Percentiles rank a stretch among this genome's conserved stretches.
Conservation (phyloP, 1,140 invertebrate genomes). For the Coptotermes formosanus region DNA sequence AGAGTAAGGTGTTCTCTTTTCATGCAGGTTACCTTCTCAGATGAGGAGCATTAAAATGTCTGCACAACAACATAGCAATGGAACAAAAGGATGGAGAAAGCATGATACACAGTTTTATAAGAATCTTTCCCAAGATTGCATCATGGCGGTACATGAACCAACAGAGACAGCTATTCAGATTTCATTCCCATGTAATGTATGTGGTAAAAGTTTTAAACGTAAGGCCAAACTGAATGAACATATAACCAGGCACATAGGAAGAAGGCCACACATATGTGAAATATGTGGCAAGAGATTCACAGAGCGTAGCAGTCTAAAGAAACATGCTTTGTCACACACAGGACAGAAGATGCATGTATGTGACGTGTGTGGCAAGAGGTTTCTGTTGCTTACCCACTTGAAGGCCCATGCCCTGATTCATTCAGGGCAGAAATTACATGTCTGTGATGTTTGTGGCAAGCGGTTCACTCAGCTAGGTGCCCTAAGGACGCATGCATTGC, state of each 20-base stretch:
- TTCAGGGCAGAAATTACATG: conserved; percentile 20
- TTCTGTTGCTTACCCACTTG: not conserved
- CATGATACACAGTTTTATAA: not conserved
- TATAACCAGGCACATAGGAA: not conserved
- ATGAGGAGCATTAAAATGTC: not conserved
- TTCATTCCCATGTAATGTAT: conserved; percentile 71
- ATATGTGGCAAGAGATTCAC: conserved; percentile 26
- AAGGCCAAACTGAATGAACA: conserved; percentile 51
- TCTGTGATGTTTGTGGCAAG: conserved; percentile 16
- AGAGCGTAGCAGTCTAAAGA: conserved; percentile 58
- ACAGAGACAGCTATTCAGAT: conserved; percentile 49
- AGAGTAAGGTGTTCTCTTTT: not conserved
- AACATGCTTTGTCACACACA: conserved; percentile 83
- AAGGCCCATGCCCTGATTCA: not conserved
- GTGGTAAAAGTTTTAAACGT: conserved; percentile 70
- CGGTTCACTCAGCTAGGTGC: conserved; percentile 18
- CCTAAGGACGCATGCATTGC: conserved; percentile 23
- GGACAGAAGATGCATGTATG: conserved; percentile 66
- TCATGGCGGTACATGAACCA: not conserved
- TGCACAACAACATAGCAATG: not conserved
- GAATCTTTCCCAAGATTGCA: conserved; percentile 47
- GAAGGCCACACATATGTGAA: conserved; percentile 15
- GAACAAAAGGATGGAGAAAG: not conserved
- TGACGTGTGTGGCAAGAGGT: conserved; percentile 20
- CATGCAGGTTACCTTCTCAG: not conserved